Evolutionary conservation across 2,888 invertebrate genomes (phyloP).

Genomic region (Cataglyphis livida): DNA sequence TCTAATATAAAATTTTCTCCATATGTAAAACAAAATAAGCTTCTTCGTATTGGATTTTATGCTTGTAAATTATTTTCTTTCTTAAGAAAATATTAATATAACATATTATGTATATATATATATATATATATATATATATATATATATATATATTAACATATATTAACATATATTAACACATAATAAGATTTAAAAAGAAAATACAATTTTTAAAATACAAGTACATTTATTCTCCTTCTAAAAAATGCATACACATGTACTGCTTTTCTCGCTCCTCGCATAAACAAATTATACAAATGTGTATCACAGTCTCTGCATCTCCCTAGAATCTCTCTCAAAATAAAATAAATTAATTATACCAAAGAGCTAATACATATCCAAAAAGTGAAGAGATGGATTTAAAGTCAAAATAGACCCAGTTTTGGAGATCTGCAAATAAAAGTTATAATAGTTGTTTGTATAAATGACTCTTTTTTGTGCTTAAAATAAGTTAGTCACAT

Average conservation of each 20-base stretch:
- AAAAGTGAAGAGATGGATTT: conserved; percentile 85
- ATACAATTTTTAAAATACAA: background rate
- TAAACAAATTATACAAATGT: background rate
- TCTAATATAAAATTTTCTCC: background rate
- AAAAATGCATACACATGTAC: background rate
- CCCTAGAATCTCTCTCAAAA: background rate
- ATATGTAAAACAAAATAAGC: background rate
- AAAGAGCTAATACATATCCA: background rate
- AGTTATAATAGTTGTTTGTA: background rate
- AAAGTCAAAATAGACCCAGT: conserved; percentile 89
- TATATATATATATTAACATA: too few relatives aligned
- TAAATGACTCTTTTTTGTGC: background rate
- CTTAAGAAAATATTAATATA: background rate
- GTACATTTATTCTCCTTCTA: background rate
- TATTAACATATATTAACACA: background rate
- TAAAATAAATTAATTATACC: conserved; percentile 4
- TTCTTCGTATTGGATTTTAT: background rate
- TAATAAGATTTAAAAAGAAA: conserved; percentile 8
- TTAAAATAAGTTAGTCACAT: background rate
- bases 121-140: background rate
- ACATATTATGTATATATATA: too few relatives aligned
- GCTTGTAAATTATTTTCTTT: background rate
- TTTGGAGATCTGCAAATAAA: conserved; percentile 86
- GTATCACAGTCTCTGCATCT: background rate
- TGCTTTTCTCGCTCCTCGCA: background rate